phyloP scores from a whole-genome alignment of 1,140 invertebrate species.

The Coenobita brevimanus region DNA sequence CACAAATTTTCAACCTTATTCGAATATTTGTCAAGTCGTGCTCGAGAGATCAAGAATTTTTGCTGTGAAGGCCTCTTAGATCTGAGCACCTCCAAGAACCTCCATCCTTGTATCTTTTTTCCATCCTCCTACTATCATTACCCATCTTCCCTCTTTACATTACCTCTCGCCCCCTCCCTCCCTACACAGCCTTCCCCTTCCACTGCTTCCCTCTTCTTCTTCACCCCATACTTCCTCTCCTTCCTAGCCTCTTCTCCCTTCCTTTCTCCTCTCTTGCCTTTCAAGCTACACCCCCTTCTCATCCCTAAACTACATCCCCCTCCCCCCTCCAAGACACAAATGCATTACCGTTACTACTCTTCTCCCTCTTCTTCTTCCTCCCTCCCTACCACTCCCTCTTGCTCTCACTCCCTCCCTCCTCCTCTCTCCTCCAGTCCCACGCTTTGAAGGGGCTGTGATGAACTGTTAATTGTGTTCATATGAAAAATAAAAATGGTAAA shows the following conservation, averaged over 20 bases:
- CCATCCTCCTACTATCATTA: not conserved
- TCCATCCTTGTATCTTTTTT: not conserved
- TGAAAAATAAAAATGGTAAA: no score
- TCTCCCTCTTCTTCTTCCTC: not conserved
- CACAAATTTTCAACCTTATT: no score
- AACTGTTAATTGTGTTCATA: no score
- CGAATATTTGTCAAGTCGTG: no score
- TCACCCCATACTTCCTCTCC: not conserved
- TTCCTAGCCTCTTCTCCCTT: not conserved
- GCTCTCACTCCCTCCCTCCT: not conserved
- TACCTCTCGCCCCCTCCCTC: not conserved
- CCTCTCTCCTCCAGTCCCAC: no score
- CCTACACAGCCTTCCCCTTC: not conserved
- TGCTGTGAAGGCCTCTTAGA: no score
- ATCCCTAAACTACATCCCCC: not conserved
- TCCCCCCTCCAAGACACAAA: not conserved
- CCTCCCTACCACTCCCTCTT: not conserved
- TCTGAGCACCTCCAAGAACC: no score
- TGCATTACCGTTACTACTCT: no score
- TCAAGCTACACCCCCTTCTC: not conserved
- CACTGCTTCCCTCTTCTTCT: not conserved
- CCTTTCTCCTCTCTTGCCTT: not conserved
- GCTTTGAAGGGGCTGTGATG: no score
- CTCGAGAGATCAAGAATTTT: no score
- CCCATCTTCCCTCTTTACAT: not conserved